Evolutionary conservation across 2,888 invertebrate species (phyloP).

Genomic region (Pachliopta kotzebuea): DNA sequence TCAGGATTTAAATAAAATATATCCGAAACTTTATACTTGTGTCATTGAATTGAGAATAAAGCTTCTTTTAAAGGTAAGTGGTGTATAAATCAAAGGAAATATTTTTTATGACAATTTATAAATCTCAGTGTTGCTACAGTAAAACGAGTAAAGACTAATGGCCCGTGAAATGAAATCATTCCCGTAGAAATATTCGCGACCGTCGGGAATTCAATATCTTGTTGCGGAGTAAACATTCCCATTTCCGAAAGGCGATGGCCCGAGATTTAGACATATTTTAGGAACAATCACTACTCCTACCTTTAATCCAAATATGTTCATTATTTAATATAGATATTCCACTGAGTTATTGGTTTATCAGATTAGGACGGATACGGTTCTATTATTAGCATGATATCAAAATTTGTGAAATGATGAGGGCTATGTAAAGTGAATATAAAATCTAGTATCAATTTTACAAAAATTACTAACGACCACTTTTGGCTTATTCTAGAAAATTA

Average conservation of each 20-base stretch:
- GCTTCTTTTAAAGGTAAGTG: constrained; percentile 1
- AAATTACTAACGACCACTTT: too few species aligned
- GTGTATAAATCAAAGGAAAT: constrained; percentile 29
- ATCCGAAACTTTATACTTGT: neutral
- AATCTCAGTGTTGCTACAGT: constrained; percentile 31
- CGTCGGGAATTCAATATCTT: constrained; percentile 52
- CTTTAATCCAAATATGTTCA: neutral
- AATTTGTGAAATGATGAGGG: too few species aligned
- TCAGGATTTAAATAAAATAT: too few species aligned
- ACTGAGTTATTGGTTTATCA: neutral
- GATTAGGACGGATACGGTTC: neutral
- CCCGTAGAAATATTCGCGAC: constrained; percentile 48
- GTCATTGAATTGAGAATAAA: neutral
- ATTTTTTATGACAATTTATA: constrained; percentile 31
- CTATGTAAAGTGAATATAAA: too few species aligned
- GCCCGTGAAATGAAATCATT: constrained; percentile 52
- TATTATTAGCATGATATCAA: too few species aligned
- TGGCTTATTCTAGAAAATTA: too few species aligned
- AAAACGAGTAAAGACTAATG: constrained; percentile 47
- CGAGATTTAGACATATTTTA: constrained; percentile 19
- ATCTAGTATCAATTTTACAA: too few species aligned
- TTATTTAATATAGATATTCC: neutral
- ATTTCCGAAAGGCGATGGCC: constrained; percentile 40
- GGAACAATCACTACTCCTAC: neutral
- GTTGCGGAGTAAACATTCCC: constrained; percentile 49